Base-by-base conservation (phyloP, 2,797 vertebrate species). In the Sitta carolinensis region DNA sequence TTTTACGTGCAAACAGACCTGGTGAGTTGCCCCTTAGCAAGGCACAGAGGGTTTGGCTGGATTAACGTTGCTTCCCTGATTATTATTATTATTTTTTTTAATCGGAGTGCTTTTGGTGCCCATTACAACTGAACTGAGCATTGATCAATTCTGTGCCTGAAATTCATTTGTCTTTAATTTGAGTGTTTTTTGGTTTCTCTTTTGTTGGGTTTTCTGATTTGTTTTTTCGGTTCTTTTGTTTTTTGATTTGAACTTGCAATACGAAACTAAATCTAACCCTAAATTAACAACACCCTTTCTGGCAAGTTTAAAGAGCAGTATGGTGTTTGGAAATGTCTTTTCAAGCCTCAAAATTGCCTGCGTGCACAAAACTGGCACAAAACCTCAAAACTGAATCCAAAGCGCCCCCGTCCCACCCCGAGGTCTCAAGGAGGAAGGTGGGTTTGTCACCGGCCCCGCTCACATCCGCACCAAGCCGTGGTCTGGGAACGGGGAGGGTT, bases 221-320 rank as follows among this genome's bases (percentile, higher is more conserved):
- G 54, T 25, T 94, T 89, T 94, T 86, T 40, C 0, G 9, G 32
- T 84, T 93, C 30, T 91, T 76, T 92, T 73, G 66, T 22, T 74
- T 78, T 87, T 91, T 91, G 78, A 91, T 93, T 95, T 95, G 92
- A 97, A 98, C 94, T 95, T 97, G 97, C 97, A 96, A 96, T 97
- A 98, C 97, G 5, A 97, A 98, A 97, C 97, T 97, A 97, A 97
- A 97, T 84, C 97, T 98, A 98, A 98, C 97, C 95, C 95, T 22
- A 96, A 97, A 97, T 98, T 98, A 98, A 98, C 97, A 97, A 81
- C 89, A 91, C 95, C 97, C 96, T 94, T 96, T 95, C 97, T 98
- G 98, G 98, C 98, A 98, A 98, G 98, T 98, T 97, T 98, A 98
- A 98, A 98, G 98, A 97, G 97, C 98, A 98, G 97, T 97, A 98